phyloP scores from a whole-genome alignment of 2,113 vertebrate species.

The Pteronura brasiliensis region DNA sequence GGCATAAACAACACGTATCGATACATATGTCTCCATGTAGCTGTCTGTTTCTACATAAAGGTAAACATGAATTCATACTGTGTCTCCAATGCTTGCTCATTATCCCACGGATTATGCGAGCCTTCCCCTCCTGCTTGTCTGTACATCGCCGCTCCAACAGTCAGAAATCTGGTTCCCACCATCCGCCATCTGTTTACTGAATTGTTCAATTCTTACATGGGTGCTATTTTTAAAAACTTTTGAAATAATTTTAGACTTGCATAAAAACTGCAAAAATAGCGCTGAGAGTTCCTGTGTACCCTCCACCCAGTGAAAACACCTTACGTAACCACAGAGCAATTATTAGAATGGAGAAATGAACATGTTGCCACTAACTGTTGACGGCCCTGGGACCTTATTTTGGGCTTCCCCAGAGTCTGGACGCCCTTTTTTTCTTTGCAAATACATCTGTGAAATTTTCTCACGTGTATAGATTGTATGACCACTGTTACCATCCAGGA shows the following conservation, averaged over 20 bases:
- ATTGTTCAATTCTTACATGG: not conserved
- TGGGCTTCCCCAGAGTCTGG: not conserved
- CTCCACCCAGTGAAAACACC: not conserved
- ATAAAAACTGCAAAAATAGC: not conserved
- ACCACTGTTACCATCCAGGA: not conserved
- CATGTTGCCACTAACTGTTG: not conserved
- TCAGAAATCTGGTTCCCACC: not conserved
- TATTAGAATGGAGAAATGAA: not conserved
- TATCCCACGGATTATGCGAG: not conserved
- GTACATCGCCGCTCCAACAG: not conserved
- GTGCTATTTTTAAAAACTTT: slow-evolving; percentile 24
- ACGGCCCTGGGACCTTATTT: not conserved
- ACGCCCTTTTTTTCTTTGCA: not conserved
- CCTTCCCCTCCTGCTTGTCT: not conserved
- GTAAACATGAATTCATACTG: not conserved
- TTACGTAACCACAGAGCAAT: not conserved
- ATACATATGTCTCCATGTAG: not conserved
- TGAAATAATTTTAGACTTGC: not conserved
- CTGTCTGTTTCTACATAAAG: not conserved
- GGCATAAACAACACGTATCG: not conserved
- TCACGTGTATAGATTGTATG: not conserved
- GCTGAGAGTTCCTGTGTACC: not conserved
- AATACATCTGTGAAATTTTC: not conserved
- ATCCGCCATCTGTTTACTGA: not conserved
- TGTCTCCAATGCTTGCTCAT: not conserved